These are phyloP conservation scores for Nesidiocoris tenuis DNA, from an alignment of 2,888 invertebrate species.

Conservation along the genomic window DNA sequence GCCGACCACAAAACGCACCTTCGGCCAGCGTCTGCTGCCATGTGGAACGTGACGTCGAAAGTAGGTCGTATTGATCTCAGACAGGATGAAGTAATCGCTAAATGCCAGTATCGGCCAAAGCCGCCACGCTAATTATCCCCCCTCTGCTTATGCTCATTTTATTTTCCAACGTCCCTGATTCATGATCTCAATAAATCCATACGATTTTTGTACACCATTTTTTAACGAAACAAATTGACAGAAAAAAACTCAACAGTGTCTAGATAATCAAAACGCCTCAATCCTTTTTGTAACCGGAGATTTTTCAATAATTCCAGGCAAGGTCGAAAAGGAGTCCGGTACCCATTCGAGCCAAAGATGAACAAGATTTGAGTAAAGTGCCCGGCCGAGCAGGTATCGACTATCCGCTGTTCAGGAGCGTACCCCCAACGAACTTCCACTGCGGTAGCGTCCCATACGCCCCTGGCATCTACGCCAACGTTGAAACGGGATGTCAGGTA, in stretches of 20 bases:
- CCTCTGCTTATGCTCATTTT: no score
- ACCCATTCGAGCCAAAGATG: constrained; percentile 57
- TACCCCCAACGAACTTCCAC: constrained; percentile 77
- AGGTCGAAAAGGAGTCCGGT: neutral
- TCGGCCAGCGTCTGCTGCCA: neutral
- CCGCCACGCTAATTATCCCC: neutral
- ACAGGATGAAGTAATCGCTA: neutral
- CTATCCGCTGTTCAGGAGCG: constrained; percentile 74
- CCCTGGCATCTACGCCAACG: constrained; percentile 89
- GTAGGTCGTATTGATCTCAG: neutral
- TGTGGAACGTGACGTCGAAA: neutral
- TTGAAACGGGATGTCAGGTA: constrained; percentile 84
- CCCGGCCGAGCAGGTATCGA: constrained; percentile 79
- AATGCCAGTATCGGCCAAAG: neutral
- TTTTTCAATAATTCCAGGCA: neutral
- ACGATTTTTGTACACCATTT: no score
- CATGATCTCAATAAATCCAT: no score
- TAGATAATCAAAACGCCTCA: neutral
- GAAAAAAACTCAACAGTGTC: no score
- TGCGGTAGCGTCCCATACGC: constrained; percentile 75
- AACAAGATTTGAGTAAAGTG: constrained; percentile 76
- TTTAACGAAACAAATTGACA: no score
- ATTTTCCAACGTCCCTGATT: no score
- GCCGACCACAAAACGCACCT: neutral
- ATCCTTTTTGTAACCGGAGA: neutral